Percentiles rank a stretch among this genome's conserved stretches.
Evolutionary conservation across 2,797 vertebrate genomes (phyloP).

Genomic region (Arrhamphus sclerolepis): DNA sequence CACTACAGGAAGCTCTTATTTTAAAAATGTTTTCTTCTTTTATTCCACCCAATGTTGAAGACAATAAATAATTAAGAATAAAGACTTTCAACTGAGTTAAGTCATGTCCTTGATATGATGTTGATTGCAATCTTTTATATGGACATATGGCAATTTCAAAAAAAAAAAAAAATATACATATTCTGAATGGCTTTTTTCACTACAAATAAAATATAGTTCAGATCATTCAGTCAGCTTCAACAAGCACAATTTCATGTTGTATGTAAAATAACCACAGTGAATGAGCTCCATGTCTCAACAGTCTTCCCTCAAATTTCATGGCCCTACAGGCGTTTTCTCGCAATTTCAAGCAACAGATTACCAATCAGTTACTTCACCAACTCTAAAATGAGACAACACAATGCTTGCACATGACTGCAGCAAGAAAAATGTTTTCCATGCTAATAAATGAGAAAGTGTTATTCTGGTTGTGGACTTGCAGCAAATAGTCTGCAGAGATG

Average conservation of each 20-base stretch:
- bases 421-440: slow-evolving; percentile 22
- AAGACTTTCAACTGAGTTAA: slow-evolving; percentile 55
- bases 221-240: not conserved
- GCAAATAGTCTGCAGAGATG: slow-evolving; percentile 32
- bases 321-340: slow-evolving; percentile 19
- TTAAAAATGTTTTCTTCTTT: slow-evolving; percentile 43
- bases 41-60: too few relatives aligned
- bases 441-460: slow-evolving; percentile 39
- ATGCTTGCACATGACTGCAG: slow-evolving; percentile 15
- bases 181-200: slow-evolving; percentile 12
- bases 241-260: not conserved
- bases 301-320: slow-evolving; percentile 8
- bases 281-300: not conserved
- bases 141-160: slow-evolving; percentile 5
- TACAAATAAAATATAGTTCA: slow-evolving; percentile 8
- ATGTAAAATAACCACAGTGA: not conserved
- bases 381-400: slow-evolving; percentile 43
- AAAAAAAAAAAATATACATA: too few relatives aligned
- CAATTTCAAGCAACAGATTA: slow-evolving; percentile 38
- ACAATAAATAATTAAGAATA: slow-evolving; percentile 33
- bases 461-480: slow-evolving; percentile 41
- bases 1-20: slow-evolving; percentile 33
- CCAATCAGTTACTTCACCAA: slow-evolving; percentile 37
- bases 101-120: slow-evolving; percentile 15
- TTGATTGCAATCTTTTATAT: slow-evolving; percentile 18